Base-by-base conservation (phyloP, 2,113 vertebrate species). In the Paradoxurus hermaphroditus region DNA sequence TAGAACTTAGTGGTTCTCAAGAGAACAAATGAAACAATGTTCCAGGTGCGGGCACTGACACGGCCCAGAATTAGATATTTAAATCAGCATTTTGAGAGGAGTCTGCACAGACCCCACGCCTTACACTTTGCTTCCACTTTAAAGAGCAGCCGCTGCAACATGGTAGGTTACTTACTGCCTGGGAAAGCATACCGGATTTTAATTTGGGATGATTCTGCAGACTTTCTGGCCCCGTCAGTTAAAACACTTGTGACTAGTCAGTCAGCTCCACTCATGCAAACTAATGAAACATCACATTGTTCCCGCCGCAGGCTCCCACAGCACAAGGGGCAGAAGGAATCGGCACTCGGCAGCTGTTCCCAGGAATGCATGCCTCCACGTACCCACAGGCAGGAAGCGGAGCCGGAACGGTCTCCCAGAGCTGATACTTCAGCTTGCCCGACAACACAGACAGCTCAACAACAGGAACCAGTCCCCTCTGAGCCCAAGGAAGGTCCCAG, bases 171-270 rank as follows among this genome's bases (percentile, higher is more conserved):
- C 65, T 78, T 9, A 46, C 59, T 3, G 56, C 87, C 91, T 91
- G 92, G 91, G 86, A 89, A 93, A 91, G 46, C 29, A 11, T 8
- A 31, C 41, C 0, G 0, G 63, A 72, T 70, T 95, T 86, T 67
- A 65, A 78, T 56, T 44, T 46, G 90, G 85, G 81, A 46, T 72
- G 72, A 94, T 88, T 59, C 39, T 62, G 46, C 94, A 96, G 90
- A 82, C 59, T 90, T 87, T 63, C 90, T 46, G 65, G 87, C 75
- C 92, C 92, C 27, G 4, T 94, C 77, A 77, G 90, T 92, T 93
- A 94, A 56, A 97, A 96, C 98, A 98, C 81, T 96, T 98, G 98
- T 96, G 98, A 90, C 56, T 7, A 97, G 98, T 97, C 97, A 85
- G 85, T 97, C 96, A 97, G 92, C 72, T 92, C 70, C 67, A 73